Conservation (phyloP, 2,797 vertebrate species). For the Liparis tanakae region DNA sequence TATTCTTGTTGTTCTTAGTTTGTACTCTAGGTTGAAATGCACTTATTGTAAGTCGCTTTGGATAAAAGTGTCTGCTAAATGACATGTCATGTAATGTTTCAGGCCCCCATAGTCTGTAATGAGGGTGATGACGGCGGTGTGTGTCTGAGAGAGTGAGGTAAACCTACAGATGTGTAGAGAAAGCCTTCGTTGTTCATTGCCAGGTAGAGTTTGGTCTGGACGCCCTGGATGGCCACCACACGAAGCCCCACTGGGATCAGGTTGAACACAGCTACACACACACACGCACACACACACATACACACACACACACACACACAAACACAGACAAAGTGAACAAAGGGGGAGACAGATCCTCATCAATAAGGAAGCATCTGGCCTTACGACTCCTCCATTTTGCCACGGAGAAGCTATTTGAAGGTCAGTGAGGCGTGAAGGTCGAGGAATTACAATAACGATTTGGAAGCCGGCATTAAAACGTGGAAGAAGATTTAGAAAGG, state of each 20-base stretch:
- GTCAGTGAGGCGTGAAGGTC: constrained; percentile 38
- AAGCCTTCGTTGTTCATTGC: constrained; percentile 99
- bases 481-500: constrained; percentile 19
- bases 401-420: constrained; percentile 49
- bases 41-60: too few relatives aligned
- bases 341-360: constrained; percentile 40
- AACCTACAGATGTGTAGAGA: constrained; percentile 97
- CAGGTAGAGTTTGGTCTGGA: constrained; percentile 98
- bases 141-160: constrained; percentile 24
- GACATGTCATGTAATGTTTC: too few relatives aligned
- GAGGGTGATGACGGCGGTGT: background rate
- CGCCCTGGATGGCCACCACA: constrained; percentile 98
- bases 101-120: constrained; percentile 16
- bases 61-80: too few relatives aligned
- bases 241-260: constrained; percentile 98
- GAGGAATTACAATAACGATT: constrained; percentile 27
- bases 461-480: background rate
- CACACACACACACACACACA: background rate
- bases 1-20: too few relatives aligned
- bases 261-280: constrained; percentile 90
- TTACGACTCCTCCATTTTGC: constrained; percentile 53
- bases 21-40: too few relatives aligned
- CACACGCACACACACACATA: constrained; percentile 17
- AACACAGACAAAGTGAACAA: constrained; percentile 30
- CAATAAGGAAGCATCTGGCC: constrained; percentile 39